These are phyloP conservation scores for Tetrao urogallus DNA, from an alignment of 2,113 vertebrate genomes.

Conservation along the genomic window DNA sequence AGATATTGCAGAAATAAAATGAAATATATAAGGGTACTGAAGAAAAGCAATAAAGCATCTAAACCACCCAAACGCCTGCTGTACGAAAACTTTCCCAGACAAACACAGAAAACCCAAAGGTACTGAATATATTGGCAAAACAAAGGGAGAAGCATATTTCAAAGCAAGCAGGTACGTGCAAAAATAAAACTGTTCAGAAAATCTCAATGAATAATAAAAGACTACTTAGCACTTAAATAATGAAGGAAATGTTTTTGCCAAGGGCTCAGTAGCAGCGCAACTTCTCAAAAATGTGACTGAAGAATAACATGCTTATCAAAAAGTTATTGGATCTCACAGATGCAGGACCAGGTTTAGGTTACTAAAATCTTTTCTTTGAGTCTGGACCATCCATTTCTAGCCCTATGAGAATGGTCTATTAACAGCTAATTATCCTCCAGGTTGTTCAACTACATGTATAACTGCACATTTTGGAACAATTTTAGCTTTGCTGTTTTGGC, in stretches of 20 bases:
- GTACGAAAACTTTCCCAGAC: not conserved
- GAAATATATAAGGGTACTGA: not conserved
- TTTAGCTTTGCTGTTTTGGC: not conserved
- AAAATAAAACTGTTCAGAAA: slow-evolving; percentile 51
- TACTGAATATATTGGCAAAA: slow-evolving; percentile 54
- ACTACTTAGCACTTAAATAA: slow-evolving; percentile 48
- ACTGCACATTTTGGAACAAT: slow-evolving; percentile 10
- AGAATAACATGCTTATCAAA: slow-evolving; percentile 12
- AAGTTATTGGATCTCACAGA: slow-evolving; percentile 22
- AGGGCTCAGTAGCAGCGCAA: not conserved
- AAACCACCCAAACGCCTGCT: not conserved
- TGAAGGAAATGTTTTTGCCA: slow-evolving; percentile 46
- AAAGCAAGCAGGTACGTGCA: not conserved
- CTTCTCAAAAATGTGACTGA: slow-evolving; percentile 17
- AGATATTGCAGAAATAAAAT: not conserved
- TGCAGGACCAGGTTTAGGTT: not conserved
- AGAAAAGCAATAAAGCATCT: slow-evolving; percentile 39
- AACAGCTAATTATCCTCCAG: not conserved
- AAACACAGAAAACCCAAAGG: slow-evolving; percentile 13
- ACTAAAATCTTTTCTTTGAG: slow-evolving; percentile 13
- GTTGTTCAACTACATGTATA: not conserved
- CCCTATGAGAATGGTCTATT: not conserved
- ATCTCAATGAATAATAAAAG: slow-evolving; percentile 33
- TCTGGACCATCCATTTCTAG: not conserved
- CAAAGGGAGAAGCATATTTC: slow-evolving; percentile 32